Conservation (phyloP, 2,797 vertebrate genomes). For the Coregonus suidteri region DNA sequence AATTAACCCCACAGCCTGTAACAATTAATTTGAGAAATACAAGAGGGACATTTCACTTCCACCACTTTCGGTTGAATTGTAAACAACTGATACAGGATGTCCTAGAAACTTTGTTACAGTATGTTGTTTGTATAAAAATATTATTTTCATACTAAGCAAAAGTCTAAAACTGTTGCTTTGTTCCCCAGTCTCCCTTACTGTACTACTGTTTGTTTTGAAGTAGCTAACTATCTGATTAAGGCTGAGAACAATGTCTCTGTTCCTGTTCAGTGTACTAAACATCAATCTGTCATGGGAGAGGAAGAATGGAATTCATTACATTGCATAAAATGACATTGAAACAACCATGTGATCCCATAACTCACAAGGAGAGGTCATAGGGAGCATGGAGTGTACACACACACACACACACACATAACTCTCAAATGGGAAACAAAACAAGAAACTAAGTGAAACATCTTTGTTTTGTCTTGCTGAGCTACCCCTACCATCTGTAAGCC, state of each 20-base stretch:
- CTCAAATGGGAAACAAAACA: neutral
- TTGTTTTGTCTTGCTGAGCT: neutral
- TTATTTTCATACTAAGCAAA: no score
- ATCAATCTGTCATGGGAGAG: slow-evolving; percentile 19
- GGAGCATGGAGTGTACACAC: neutral
- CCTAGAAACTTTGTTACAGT: no score
- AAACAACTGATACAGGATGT: no score
- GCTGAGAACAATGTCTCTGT: neutral
- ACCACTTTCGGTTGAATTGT: no score
- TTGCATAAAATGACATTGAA: slow-evolving; percentile 7
- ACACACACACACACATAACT: neutral
- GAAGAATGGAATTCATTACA: slow-evolving; percentile 17
- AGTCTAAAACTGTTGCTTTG: no score
- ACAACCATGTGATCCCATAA: neutral
- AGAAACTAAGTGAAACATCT: neutral
- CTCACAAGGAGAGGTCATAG: slow-evolving; percentile 7
- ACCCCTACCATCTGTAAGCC: slow-evolving; percentile 39
- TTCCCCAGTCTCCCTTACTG: neutral
- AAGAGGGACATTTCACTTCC: no score
- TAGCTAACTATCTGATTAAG: neutral
- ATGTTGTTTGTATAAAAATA: no score
- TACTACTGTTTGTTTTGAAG: neutral
- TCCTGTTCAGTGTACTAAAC: slow-evolving; percentile 1
- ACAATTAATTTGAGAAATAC: no score
- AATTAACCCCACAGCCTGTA: no score